phyloP scores from a whole-genome alignment of 2,113 vertebrate species.

The Thryonomys swinderianus region DNA sequence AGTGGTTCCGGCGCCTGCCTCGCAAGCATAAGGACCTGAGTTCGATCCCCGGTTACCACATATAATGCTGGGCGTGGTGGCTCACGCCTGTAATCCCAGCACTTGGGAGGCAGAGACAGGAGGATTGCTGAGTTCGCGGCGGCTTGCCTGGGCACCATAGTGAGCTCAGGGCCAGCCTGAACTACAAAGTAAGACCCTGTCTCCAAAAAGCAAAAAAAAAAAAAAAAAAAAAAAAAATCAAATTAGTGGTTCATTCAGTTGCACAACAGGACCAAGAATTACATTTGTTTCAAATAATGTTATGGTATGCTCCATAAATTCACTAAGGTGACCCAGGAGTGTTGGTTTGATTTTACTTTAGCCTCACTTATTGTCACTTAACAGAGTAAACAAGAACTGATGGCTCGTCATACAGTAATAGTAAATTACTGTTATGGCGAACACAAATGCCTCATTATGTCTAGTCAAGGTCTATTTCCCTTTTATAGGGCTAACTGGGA shows the following conservation, averaged over 20 bases:
- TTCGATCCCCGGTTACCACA: too few species aligned
- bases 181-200: too few species aligned
- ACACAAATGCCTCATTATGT: slow-evolving; percentile 84
- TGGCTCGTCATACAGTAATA: slow-evolving; percentile 75
- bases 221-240: too few species aligned
- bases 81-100: too few species aligned
- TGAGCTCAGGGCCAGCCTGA: too few species aligned
- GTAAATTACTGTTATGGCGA: slow-evolving; percentile 80
- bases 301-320: slow-evolving; percentile 75
- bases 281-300: slow-evolving; percentile 49
- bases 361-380: slow-evolving; percentile 82
- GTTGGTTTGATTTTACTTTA: slow-evolving; percentile 82
- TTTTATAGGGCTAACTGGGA: slow-evolving; percentile 69
- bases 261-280: background rate
- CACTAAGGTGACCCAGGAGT: slow-evolving; percentile 83
- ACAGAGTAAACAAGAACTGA: slow-evolving; percentile 82
- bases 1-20: too few species aligned
- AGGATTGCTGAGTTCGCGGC: too few species aligned
- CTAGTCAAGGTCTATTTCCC: slow-evolving; percentile 84
- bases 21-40: too few species aligned
- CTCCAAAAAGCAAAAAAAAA: too few species aligned
- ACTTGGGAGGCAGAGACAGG: too few species aligned
- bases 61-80: too few species aligned
- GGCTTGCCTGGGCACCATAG: too few species aligned
- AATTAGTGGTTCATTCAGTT: rapidly evolving